Percentiles rank a stretch among this genome's conserved stretches.
Conservation (phyloP, 2,797 vertebrate genomes). For the Sebastolobus alascanus region DNA sequence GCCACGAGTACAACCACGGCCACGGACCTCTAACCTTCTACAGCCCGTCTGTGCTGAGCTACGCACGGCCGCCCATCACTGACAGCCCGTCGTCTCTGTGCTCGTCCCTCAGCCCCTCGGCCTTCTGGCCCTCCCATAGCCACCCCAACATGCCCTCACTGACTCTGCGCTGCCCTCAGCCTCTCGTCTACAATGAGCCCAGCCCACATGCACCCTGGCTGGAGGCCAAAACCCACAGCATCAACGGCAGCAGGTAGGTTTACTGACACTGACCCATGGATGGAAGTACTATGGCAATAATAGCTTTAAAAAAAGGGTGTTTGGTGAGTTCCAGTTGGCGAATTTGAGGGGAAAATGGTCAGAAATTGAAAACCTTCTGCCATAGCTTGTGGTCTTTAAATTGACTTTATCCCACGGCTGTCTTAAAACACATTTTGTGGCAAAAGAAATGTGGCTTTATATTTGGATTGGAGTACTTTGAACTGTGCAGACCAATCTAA, state of each 20-base stretch:
- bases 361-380: background rate
- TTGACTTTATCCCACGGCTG: background rate
- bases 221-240: slow-evolving; percentile 81
- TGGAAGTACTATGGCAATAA: no score
- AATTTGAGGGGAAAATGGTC: background rate
- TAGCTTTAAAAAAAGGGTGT: background rate
- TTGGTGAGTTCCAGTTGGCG: background rate
- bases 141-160: slow-evolving; percentile 85
- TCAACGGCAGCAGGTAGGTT: slow-evolving; percentile 86
- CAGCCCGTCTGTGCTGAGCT: slow-evolving; percentile 87
- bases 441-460: background rate
- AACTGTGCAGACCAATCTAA: background rate
- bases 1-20: slow-evolving; percentile 84
- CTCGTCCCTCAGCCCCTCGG: slow-evolving; percentile 84
- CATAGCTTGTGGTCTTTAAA: background rate
- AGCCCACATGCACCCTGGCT: slow-evolving; percentile 86
- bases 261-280: background rate
- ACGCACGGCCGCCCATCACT: slow-evolving; percentile 75
- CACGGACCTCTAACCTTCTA: slow-evolving; percentile 87
- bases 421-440: background rate
- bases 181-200: slow-evolving; percentile 88
- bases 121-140: slow-evolving; percentile 87
- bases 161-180: slow-evolving; percentile 89
- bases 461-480: background rate
- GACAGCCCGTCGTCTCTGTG: slow-evolving; percentile 80